Conservation (phyloP, 37 sponge, comb jelly and placozoan species). For the Amphimedon queenslandica region DNA sequence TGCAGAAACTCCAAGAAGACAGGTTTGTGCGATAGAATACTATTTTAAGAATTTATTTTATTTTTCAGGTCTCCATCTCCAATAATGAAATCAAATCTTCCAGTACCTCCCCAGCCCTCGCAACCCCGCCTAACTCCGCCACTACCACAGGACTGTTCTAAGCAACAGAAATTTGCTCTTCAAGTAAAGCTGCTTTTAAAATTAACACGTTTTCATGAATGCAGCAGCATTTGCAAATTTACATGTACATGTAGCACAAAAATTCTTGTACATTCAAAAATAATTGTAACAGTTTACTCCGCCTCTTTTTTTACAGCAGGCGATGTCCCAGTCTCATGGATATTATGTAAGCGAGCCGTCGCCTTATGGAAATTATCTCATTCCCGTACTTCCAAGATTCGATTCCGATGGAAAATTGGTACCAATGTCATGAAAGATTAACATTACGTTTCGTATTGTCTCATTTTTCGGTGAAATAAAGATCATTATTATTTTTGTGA, state of each 20-base stretch:
- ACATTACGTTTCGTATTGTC: no score
- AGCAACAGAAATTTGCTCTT: neutral
- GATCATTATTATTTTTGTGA: no score
- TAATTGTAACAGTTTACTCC: no score
- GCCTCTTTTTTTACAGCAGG: no score
- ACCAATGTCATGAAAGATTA: no score
- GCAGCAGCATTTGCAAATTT: no score
- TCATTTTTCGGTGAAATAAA: no score
- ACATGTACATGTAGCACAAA: no score
- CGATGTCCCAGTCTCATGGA: slow-evolving; percentile 35
- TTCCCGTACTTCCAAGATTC: slow-evolving; percentile 46
- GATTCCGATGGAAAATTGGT: neutral
- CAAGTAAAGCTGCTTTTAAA: neutral
- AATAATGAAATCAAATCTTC: neutral
- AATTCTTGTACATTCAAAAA: no score
- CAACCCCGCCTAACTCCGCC: neutral
- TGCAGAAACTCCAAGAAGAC: slow-evolving; percentile 52
- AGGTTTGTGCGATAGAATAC: neutral
- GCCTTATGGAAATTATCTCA: slow-evolving; percentile 25
- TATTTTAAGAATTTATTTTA: neutral
- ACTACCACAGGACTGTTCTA: neutral
- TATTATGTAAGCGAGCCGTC: slow-evolving; percentile 54
- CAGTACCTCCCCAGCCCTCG: neutral
- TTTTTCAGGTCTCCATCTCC: neutral
- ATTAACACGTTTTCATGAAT: no score